Conservation (phyloP, 2,113 vertebrate species). For the Dissostichus mawsoni region DNA sequence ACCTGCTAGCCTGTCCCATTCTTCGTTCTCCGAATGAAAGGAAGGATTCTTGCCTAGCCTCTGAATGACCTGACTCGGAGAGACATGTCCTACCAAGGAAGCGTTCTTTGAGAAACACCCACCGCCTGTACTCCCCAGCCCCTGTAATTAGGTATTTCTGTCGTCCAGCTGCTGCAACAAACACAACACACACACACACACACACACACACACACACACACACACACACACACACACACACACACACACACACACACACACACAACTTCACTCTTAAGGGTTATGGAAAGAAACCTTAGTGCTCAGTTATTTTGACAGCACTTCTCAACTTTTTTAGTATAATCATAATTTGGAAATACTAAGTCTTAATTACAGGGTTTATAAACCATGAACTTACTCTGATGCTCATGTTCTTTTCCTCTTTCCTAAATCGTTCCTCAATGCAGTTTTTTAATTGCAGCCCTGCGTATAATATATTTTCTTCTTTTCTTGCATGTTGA, state of each 20-base stretch:
- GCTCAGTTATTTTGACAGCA: neutral
- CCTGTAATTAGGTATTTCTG: conserved; percentile 59
- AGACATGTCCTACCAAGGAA: too few relatives aligned
- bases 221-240: neutral
- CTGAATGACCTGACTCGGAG: too few relatives aligned
- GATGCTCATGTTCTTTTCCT: neutral
- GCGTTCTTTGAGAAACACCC: too few relatives aligned
- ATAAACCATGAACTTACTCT: neutral
- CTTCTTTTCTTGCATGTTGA: neutral
- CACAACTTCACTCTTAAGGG: too few relatives aligned
- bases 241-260: neutral
- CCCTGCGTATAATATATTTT: neutral
- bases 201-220: neutral
- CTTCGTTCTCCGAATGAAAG: too few relatives aligned
- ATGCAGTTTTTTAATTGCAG: too few relatives aligned
- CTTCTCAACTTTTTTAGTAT: neutral
- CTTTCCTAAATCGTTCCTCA: neutral
- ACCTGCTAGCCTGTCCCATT: too few relatives aligned
- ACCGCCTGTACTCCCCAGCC: neutral
- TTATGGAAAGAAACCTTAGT: too few relatives aligned
- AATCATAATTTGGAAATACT: neutral
- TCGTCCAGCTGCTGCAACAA: conserved; percentile 26
- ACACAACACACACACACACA: neutral
- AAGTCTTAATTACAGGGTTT: neutral
- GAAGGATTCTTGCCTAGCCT: too few relatives aligned